Evolutionary conservation across 2,797 vertebrate species (phyloP).

Genomic region (Scomberomorus guttatus): DNA sequence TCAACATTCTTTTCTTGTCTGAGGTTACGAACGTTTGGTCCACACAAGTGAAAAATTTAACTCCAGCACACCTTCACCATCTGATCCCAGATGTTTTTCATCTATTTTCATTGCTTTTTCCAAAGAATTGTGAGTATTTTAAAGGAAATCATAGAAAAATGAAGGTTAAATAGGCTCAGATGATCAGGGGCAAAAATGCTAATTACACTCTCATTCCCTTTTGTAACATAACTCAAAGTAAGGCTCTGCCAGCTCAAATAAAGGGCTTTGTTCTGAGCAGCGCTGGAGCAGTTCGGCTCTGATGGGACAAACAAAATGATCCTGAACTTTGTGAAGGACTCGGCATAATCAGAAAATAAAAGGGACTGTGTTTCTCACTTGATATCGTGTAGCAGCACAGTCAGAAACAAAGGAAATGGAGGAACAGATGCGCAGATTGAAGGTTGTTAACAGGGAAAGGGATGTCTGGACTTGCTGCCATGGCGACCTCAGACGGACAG

Average conservation of each 20-base stretch:
- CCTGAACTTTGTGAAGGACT: background rate
- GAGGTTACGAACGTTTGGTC: no score
- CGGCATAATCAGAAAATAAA: conserved; percentile 15
- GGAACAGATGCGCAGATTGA: conserved; percentile 12
- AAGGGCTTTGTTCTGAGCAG: conserved; percentile 7
- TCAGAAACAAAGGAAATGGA: conserved; percentile 11
- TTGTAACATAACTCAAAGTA: conserved; percentile 25
- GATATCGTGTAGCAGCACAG: conserved; percentile 17
- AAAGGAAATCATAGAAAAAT: background rate
- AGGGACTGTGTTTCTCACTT: background rate
- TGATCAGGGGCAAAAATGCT: conserved; percentile 4
- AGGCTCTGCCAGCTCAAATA: conserved; percentile 10
- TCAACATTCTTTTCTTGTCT: background rate
- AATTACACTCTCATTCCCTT: conserved; percentile 26
- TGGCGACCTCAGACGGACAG: conserved; percentile 37
- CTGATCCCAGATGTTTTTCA: no score
- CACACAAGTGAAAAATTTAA: no score
- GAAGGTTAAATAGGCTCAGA: background rate
- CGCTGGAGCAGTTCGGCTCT: conserved; percentile 11
- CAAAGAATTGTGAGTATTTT: no score
- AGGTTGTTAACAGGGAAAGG: conserved; percentile 4
- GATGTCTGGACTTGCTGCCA: conserved; percentile 50
- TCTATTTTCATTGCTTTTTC: no score
- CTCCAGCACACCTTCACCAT: no score
- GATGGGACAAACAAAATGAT: conserved; percentile 17